Conservation (phyloP, 2,888 invertebrate genomes). For the Apomyelois bistriatella region DNA sequence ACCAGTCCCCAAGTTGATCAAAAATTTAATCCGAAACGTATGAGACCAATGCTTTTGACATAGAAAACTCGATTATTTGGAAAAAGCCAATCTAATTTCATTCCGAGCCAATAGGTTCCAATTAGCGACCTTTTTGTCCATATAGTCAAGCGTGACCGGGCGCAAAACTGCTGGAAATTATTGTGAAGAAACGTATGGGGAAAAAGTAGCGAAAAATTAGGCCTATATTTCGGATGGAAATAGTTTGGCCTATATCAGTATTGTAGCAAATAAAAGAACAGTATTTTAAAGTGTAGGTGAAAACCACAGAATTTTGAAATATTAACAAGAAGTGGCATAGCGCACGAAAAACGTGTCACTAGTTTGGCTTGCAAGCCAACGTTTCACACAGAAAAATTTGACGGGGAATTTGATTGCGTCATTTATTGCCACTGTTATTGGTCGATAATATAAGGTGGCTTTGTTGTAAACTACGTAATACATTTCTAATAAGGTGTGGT, state of each 20-base stretch:
- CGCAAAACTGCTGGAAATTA: slow-evolving; percentile 7
- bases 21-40: not conserved
- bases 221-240: not conserved
- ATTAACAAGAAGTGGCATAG: no score
- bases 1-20: not conserved
- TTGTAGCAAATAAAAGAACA: no score
- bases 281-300: no score
- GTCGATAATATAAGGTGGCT: no score
- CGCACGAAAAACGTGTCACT: no score
- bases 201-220: slow-evolving; percentile 1
- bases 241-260: not conserved
- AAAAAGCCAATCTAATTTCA: slow-evolving; percentile 8
- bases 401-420: no score
- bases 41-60: slow-evolving; percentile 2
- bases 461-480: no score
- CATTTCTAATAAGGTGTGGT: no score
- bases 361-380: no score
- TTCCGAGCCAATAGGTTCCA: not conserved
- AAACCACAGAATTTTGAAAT: no score
- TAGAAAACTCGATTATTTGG: not conserved
- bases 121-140: slow-evolving; percentile 13
- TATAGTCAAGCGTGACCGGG: slow-evolving; percentile 6
- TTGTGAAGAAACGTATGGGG: not conserved
- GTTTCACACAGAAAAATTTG: no score
- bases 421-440: no score